phyloP scores from a whole-genome alignment of 2,113 vertebrate genomes.

The Nannospalax galili region DNA sequence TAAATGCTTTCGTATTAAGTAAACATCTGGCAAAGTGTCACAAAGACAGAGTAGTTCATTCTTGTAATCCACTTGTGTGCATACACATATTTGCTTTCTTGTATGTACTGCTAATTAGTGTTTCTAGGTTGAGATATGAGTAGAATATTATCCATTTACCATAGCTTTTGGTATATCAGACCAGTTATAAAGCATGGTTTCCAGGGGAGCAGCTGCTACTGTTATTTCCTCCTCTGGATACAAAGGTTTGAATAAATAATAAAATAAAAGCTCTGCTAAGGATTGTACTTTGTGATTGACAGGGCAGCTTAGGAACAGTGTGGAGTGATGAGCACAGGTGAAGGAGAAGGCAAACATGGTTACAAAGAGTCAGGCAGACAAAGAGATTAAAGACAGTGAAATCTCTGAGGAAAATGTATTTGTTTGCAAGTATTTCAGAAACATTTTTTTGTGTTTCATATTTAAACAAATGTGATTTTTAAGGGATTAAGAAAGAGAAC shows the following conservation, averaged over 20 bases:
- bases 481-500: not conserved
- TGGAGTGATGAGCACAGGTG: not conserved
- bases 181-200: not conserved
- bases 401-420: not conserved
- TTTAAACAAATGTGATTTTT: slow-evolving; percentile 16
- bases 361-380: not conserved
- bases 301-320: not conserved
- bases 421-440: not conserved
- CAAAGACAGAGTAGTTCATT: not conserved
- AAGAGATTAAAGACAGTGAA: slow-evolving; percentile 17
- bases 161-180: not conserved
- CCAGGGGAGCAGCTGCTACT: not conserved
- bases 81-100: not conserved
- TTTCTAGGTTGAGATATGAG: not conserved
- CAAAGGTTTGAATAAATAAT: not conserved
- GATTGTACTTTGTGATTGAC: not conserved
- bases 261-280: not conserved
- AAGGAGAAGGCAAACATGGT: not conserved
- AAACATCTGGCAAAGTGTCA: not conserved
- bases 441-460: slow-evolving; percentile 16
- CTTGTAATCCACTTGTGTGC: not conserved
- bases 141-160: not conserved
- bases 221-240: not conserved
- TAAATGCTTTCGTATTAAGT: slow-evolving; percentile 5
- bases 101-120: not conserved